phyloP scores from a whole-genome alignment of 2,888 invertebrate genomes.

The Philereme vetulata region DNA sequence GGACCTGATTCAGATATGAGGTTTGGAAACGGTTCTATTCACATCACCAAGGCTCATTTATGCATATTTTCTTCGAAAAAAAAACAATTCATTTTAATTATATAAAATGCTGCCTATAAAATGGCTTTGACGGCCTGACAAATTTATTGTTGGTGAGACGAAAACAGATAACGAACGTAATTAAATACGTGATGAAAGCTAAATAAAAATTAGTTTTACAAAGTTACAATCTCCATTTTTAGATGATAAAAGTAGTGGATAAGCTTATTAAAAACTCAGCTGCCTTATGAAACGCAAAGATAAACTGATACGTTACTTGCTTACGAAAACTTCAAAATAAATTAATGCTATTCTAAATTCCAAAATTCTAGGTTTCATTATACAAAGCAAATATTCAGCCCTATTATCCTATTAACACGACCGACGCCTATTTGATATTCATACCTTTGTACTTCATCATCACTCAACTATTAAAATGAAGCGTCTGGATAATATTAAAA shows the following conservation, averaged over 20 bases:
- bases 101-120: constrained; percentile 43
- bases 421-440: constrained; percentile 3
- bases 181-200: constrained; percentile 20
- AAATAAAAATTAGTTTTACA: constrained; percentile 14
- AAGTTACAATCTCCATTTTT: background rate
- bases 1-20: too few relatives aligned
- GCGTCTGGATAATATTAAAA: background rate
- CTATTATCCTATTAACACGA: background rate
- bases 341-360: background rate
- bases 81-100: constrained; percentile 47
- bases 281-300: background rate
- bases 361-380: background rate
- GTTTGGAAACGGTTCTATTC: too few relatives aligned
- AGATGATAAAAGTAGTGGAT: background rate
- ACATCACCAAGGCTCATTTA: too few relatives aligned
- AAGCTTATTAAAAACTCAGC: background rate
- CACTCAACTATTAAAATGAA: background rate
- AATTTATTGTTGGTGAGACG: constrained; percentile 29
- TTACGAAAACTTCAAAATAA: background rate
- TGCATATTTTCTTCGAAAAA: constrained; percentile 13
- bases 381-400: constrained; percentile 8
- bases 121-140: constrained; percentile 31
- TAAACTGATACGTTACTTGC: background rate
- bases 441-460: constrained; percentile 1
- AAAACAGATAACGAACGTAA: constrained; percentile 26